Evolutionary conservation across 1,140 invertebrate species (phyloP).

Genomic region (Hylaeus anthracinus): DNA sequence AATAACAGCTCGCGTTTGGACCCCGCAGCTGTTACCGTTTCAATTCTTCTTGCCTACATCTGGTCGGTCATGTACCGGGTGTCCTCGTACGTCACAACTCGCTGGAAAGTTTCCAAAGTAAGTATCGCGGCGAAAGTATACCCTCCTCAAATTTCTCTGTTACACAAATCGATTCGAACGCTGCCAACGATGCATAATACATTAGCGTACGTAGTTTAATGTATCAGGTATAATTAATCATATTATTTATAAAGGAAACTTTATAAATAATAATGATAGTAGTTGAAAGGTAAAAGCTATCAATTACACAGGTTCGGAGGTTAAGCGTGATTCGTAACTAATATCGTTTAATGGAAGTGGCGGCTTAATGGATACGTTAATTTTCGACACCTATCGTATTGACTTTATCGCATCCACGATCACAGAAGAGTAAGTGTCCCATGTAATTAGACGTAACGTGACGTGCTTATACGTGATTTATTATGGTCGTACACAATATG

Average conservation of each 20-base stretch:
- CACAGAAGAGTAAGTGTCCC: slow-evolving; percentile 23
- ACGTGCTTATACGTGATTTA: slow-evolving; percentile 12
- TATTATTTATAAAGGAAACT: too few species aligned
- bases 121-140: too few species aligned
- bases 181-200: too few species aligned
- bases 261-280: too few species aligned
- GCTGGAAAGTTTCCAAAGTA: too few species aligned
- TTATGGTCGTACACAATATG: not conserved
- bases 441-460: slow-evolving; percentile 27
- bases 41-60: slow-evolving; percentile 42
- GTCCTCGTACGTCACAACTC: not conserved
- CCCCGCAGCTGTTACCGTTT: slow-evolving; percentile 63
- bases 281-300: too few species aligned
- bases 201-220: too few species aligned
- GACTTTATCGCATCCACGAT: not conserved
- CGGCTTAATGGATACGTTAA: not conserved
- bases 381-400: slow-evolving; percentile 2
- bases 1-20: slow-evolving; percentile 53
- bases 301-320: not conserved
- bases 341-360: not conserved
- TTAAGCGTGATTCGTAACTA: not conserved
- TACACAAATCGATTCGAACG: too few species aligned
- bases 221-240: too few species aligned
- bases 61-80: slow-evolving; percentile 24
- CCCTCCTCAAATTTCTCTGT: too few species aligned